Conservation (phyloP, 2,113 vertebrate genomes). For the Plecturocebus donacophilus region DNA sequence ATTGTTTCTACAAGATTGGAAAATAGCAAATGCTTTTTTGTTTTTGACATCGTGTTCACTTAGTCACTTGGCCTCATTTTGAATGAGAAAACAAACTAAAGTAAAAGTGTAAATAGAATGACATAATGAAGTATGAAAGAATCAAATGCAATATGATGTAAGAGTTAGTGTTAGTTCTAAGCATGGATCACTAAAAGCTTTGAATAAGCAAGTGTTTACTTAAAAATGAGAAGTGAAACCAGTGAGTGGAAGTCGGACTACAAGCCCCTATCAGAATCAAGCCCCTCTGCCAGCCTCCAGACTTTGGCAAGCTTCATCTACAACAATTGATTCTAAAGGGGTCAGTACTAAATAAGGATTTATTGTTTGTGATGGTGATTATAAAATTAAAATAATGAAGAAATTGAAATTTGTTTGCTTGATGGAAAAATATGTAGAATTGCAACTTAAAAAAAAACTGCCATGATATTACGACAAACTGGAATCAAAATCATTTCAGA, state of each 20-base stretch:
- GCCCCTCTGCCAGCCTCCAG: not conserved
- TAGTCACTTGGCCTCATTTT: not conserved
- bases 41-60: not conserved
- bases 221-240: not conserved
- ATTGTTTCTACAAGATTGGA: not conserved
- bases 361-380: not conserved
- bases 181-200: not conserved
- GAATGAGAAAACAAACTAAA: not conserved
- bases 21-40: not conserved
- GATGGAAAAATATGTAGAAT: not conserved
- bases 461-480: not conserved
- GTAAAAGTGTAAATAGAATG: not conserved
- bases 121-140: not conserved
- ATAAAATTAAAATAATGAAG: conserved; percentile 22
- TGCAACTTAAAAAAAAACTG: not conserved
- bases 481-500: conserved; percentile 52
- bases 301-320: not conserved
- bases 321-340: not conserved
- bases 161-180: not conserved
- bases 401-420: not conserved
- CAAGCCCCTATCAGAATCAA: not conserved
- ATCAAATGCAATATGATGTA: not conserved
- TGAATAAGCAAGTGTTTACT: not conserved
- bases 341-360: not conserved
- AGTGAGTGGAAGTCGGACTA: not conserved